Evolutionary conservation across 2,113 vertebrate genomes (phyloP), one percentile per base, ranked within the genome.

Genomic region (Paraplagusia blochii): DNA sequence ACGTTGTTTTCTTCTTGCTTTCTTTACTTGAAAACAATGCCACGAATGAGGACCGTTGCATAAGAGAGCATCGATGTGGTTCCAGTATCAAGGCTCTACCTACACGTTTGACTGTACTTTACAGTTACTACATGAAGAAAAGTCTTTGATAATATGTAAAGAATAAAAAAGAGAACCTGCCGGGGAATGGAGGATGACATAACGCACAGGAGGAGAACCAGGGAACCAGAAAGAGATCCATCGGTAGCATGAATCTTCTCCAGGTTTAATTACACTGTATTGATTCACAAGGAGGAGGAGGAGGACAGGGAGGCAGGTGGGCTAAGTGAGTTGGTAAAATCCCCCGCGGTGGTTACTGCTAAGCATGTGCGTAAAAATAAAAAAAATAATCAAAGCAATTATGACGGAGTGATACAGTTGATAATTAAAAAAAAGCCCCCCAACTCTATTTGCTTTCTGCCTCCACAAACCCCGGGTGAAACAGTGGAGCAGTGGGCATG

Each of bases 181-280:
- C 63, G 38, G 46, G 29, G 39, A 45, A 14, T 2, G 9, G 44
- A 52, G 49, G 42, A 47, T 36, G 22, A 29, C 22, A 36, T 29
- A 66, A n/a, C 6, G 22, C 11, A 5, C 51, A 29, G 14, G 19
- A 61, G 15, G 44, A 44, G 54, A 54, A 53, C 15, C 8, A 0
- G 43, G 33, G 65, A 29, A 57, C 44, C 53, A 50, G 57, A 76
- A 58, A 65, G 54, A 69, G 62, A 77, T 78, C 47, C 49, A 74
- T 82, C 63, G 56, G 68, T 51, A 42, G 59, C 49, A 66, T 53
- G 72, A 73, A 80, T 75, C 70, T 63, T 71, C 66, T 79, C 63
- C 72, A 60, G 75, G 80, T 83, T 88, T 87, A 85, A 88, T 87
- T 86, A 85, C 82, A 83, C 56, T 22, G 8, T 83, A 89, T 87